Evolutionary conservation across 1,140 invertebrate genomes (phyloP).

Genomic region (Orius insidiosus): DNA sequence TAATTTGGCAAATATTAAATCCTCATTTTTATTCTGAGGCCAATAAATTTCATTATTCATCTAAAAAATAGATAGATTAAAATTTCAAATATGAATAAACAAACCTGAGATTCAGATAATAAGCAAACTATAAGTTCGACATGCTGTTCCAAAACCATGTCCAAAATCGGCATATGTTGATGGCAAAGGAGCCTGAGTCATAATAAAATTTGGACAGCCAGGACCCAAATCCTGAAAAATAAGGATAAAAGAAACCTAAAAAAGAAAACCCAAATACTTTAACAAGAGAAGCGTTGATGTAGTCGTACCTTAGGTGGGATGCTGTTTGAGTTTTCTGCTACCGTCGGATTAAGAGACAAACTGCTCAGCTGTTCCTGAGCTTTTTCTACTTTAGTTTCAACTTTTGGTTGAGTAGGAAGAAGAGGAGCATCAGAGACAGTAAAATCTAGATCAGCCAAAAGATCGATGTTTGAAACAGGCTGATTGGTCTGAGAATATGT

Average conservation of each 20-base stretch:
- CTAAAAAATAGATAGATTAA: conserved; percentile 25
- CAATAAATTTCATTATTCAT: conserved; percentile 54
- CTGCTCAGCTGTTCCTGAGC: not conserved
- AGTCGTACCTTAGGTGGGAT: conserved; percentile 29
- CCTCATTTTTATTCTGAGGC: conserved; percentile 47
- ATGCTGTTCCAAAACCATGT: conserved; percentile 70
- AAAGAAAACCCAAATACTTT: conserved; percentile 17
- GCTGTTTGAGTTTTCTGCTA: not conserved
- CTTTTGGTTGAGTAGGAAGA: conserved; percentile 32
- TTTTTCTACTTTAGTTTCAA: not conserved
- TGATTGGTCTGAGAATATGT: conserved; percentile 8
- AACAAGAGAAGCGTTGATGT: conserved; percentile 64
- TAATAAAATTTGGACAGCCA: conserved; percentile 51
- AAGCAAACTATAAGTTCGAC: conserved; percentile 64
- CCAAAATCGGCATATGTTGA: conserved; percentile 59
- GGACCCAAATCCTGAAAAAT: conserved; percentile 41
- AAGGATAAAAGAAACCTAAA: conserved; percentile 12
- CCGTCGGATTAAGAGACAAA: not conserved
- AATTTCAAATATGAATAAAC: no score
- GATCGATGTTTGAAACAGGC: conserved; percentile 44
- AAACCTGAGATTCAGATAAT: conserved; percentile 48
- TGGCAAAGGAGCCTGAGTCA: conserved; percentile 63
- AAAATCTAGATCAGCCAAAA: conserved; percentile 59
- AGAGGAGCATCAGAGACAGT: conserved; percentile 48
- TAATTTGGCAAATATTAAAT: conserved; percentile 35